phyloP scores from a whole-genome alignment of 2,797 vertebrate species.

The Pseudochromis fuscus region DNA sequence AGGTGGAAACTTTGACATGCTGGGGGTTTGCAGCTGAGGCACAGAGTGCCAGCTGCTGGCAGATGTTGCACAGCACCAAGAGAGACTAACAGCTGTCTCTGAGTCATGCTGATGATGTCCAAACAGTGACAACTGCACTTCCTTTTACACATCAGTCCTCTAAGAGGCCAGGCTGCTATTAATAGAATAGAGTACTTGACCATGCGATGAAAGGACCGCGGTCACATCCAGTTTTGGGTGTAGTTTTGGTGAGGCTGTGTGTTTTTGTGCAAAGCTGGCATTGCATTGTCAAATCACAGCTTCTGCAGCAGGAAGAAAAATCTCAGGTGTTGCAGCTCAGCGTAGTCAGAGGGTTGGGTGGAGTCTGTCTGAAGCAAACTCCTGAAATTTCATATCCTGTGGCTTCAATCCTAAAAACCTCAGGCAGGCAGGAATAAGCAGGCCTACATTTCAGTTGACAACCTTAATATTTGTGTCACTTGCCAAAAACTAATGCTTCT shows the following conservation, averaged over 20 bases:
- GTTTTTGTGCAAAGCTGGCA: not conserved
- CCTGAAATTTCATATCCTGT: not conserved
- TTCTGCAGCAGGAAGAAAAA: not conserved
- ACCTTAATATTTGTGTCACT: too few relatives aligned
- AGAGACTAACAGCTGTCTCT: conserved; percentile 44
- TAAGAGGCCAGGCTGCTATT: conserved; percentile 19
- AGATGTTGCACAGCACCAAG: conserved; percentile 45
- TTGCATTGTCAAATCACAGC: not conserved
- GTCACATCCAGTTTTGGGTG: not conserved
- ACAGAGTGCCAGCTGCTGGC: conserved; percentile 16
- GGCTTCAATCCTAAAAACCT: not conserved
- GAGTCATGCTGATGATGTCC: conserved; percentile 42
- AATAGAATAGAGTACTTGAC: conserved; percentile 2
- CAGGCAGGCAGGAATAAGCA: not conserved
- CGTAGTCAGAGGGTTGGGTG: conserved; percentile 12
- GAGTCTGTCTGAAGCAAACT: conserved; percentile 15
- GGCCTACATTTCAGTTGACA: not conserved
- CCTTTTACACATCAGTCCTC: conserved; percentile 11
- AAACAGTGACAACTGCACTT: conserved; percentile 47
- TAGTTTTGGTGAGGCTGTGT: not conserved
- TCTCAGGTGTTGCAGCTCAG: conserved; percentile 21
- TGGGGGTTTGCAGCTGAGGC: not conserved
- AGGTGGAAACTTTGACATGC: conserved; percentile 11
- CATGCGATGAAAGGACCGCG: not conserved
- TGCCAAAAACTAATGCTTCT: not conserved